Evolutionary conservation across 2,888 invertebrate species (phyloP).

Genomic region (Aproaerema taeniolella): DNA sequence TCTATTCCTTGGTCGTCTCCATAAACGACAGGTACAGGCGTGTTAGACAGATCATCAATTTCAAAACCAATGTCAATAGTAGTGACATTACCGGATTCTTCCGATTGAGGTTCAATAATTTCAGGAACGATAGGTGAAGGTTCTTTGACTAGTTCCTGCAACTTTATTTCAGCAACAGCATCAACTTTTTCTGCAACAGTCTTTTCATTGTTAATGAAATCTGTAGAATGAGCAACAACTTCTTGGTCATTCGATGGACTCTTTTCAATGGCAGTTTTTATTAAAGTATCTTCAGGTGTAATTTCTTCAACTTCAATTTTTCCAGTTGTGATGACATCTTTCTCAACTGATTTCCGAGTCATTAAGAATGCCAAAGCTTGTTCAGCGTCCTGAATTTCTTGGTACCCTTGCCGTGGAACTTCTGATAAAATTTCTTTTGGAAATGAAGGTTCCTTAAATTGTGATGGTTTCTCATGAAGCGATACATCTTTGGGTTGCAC

Average conservation of each 20-base stretch:
- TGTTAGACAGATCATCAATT: conserved; percentile 41
- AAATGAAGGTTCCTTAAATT: neutral
- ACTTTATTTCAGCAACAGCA: conserved; percentile 1
- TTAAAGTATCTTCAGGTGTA: neutral
- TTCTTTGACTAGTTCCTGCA: conserved; percentile 2
- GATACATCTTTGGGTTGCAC: neutral
- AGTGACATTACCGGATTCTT: conserved; percentile 12
- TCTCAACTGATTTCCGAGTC: conserved; percentile 8
- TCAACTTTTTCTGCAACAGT: conserved; percentile 7
- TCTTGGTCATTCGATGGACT: neutral
- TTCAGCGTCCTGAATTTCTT: conserved; percentile 45
- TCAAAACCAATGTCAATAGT: conserved; percentile 34
- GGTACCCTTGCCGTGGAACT: conserved; percentile 30
- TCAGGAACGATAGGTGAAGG: conserved; percentile 7
- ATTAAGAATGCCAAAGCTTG: conserved; percentile 20
- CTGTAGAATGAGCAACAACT: conserved; percentile 17
- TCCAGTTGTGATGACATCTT: neutral
- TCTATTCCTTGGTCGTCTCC: conserved; percentile 17
- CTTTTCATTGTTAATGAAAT: conserved; percentile 23
- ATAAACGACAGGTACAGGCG: conserved; percentile 36
- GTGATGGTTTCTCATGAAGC: no score
- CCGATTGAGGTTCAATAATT: conserved; percentile 13
- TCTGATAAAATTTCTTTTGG: neutral
- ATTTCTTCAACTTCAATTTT: neutral
- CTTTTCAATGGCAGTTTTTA: neutral